phyloP scores from a whole-genome alignment of 1,140 invertebrate species.

The Leptestheria dahalacensis region DNA sequence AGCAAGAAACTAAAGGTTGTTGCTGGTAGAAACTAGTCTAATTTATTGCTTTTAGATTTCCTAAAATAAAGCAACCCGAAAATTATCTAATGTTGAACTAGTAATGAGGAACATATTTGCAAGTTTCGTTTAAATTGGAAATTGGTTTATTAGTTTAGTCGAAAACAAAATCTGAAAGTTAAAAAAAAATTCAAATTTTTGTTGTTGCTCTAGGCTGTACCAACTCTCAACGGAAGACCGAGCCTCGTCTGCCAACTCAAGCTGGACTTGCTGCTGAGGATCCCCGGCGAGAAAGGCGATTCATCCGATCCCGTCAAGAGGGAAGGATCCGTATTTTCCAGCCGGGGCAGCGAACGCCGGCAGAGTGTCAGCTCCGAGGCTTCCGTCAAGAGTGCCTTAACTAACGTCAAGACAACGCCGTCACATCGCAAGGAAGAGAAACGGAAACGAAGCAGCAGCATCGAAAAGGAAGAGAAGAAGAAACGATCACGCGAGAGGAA shows the following conservation, averaged over 20 bases:
- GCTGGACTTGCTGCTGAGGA: neutral
- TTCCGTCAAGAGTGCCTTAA: neutral
- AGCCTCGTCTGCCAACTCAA: slow-evolving; percentile 7
- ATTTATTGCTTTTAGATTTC: too few species aligned
- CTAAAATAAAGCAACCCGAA: too few species aligned
- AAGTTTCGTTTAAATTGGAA: too few species aligned
- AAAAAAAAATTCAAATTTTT: too few species aligned
- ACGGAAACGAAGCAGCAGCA: slow-evolving; percentile 6
- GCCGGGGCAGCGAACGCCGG: neutral
- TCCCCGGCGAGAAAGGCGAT: neutral
- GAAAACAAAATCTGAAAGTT: too few species aligned
- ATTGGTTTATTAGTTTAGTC: too few species aligned
- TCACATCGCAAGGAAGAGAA: slow-evolving; percentile 12
- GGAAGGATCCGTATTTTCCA: neutral
- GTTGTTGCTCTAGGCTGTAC: too few species aligned
- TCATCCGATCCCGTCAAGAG: neutral
- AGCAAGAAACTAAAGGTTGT: too few species aligned
- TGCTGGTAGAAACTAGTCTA: too few species aligned
- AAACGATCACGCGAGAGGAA: neutral
- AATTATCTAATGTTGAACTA: too few species aligned
- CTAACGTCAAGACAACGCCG: neutral
- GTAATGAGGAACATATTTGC: too few species aligned
- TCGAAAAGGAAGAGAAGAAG: neutral
- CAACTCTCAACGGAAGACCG: slow-evolving; percentile 3
- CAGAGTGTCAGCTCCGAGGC: slow-evolving; percentile 8